These are phyloP conservation scores for Dromius quadrimaculatus DNA, from an alignment of 2,888 invertebrate species.

Conservation along the genomic window DNA sequence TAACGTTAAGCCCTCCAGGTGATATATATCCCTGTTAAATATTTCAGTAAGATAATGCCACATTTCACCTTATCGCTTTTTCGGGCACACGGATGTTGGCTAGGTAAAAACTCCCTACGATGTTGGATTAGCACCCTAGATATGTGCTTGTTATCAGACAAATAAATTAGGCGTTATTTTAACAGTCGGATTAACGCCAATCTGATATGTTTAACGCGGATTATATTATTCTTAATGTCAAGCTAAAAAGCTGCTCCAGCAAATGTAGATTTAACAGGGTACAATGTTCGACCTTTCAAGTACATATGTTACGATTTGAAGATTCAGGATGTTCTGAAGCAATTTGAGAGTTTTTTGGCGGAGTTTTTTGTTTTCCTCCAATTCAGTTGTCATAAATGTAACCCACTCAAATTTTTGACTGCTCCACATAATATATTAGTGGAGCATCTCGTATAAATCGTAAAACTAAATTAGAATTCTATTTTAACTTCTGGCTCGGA, in stretches of 20 bases:
- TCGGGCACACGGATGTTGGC: conserved; percentile 32
- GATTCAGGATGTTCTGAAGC: no score
- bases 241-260: conserved; percentile 2
- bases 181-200: conserved; percentile 30
- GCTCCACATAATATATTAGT: not conserved
- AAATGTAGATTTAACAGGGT: no score
- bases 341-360: no score
- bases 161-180: conserved; percentile 45
- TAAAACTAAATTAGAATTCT: conserved; percentile 33
- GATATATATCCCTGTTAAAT: conserved; percentile 51
- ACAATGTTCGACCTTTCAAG: no score
- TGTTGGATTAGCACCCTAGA: conserved; percentile 32
- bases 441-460: conserved; percentile 6
- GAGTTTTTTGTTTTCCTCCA: no score
- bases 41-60: conserved; percentile 52
- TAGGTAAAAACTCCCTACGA: conserved; percentile 22
- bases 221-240: conserved; percentile 36
- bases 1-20: conserved; percentile 44
- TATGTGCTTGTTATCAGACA: conserved; percentile 36
- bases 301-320: no score
- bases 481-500: conserved; percentile 11
- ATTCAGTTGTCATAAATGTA: not conserved
- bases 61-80: conserved; percentile 51
- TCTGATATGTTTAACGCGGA: conserved; percentile 20
- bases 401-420: conserved; percentile 6